A percentile compares a stretch with the other conserved stretches of the same genome.
These are phyloP conservation scores for Benitochromis conjunctus DNA, from an alignment of 2,113 vertebrate genomes.

Conservation along the genomic window DNA sequence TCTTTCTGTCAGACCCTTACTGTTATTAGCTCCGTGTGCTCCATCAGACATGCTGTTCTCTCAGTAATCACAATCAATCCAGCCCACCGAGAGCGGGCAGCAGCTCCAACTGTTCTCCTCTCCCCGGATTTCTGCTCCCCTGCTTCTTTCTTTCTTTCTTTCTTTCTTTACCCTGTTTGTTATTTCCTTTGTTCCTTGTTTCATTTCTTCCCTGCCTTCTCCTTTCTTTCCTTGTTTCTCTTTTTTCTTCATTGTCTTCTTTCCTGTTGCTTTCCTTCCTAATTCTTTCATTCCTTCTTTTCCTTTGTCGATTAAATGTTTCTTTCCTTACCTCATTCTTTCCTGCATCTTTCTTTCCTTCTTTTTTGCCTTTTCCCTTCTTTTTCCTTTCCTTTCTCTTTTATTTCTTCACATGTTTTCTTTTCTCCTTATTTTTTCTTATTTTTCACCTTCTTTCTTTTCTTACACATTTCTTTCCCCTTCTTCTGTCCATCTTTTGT, in stretches of 20 bases:
- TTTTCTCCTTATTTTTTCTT: not conserved
- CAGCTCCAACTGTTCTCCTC: conserved; percentile 21
- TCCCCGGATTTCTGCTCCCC: not conserved
- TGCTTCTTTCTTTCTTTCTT: not conserved
- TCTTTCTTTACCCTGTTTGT: not conserved
- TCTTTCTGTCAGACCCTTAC: not conserved
- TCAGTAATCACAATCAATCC: conserved; percentile 53
- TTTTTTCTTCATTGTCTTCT: not conserved
- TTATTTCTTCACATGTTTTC: too few relatives aligned
- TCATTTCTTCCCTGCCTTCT: not conserved
- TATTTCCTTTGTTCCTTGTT: not conserved
- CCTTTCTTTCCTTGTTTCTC: not conserved
- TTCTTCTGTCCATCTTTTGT: not conserved
- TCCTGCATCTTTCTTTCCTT: not conserved
- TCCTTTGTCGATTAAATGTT: not conserved
- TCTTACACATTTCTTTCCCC: not conserved
- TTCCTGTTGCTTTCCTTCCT: not conserved
- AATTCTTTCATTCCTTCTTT: not conserved
- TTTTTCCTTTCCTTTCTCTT: not conserved
- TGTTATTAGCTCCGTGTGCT: conserved; percentile 38
- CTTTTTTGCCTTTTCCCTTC: not conserved
- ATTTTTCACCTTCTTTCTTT: not conserved
- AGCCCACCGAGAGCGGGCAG: conserved; percentile 21
- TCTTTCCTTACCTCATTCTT: not conserved
- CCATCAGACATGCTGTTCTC: conserved; percentile 50